Percentiles rank a stretch among this genome's conserved stretches.
These are phyloP conservation scores for Thymelicus acteon DNA, from an alignment of 2,888 invertebrate species.

Conservation along the genomic window DNA sequence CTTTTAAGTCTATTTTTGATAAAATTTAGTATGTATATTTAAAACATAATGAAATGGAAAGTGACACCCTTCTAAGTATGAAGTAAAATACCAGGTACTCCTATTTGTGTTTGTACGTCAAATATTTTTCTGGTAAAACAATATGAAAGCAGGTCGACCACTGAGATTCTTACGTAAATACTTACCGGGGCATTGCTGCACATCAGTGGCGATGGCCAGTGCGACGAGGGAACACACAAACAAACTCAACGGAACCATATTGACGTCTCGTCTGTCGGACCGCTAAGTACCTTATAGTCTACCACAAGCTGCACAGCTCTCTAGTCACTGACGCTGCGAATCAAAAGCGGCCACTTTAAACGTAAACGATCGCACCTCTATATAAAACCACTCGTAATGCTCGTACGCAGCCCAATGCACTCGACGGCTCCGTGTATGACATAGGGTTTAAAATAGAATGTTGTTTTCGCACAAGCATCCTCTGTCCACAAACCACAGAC, in stretches of 20 bases:
- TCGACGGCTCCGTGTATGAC: constrained; percentile 17
- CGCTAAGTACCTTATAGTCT: constrained; percentile 2
- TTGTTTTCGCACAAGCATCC: not conserved
- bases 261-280: constrained; percentile 51
- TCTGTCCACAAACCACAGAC: constrained; percentile 4
- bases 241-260: constrained; percentile 61
- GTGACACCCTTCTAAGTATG: too few species aligned
- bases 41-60: too few species aligned
- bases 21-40: too few species aligned
- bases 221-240: constrained; percentile 63
- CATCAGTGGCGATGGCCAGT: constrained; percentile 60
- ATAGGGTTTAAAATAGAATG: constrained; percentile 30
- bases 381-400: constrained; percentile 1
- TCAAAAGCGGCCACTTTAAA: constrained; percentile 41
- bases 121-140: constrained; percentile 23
- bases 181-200: constrained; percentile 72
- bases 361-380: constrained; percentile 37
- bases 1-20: too few species aligned
- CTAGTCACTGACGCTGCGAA: constrained; percentile 28
- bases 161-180: constrained; percentile 57
- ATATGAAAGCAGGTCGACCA: constrained; percentile 65
- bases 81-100: not conserved
- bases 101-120: not conserved
- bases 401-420: constrained; percentile 13
- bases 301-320: not conserved